These are phyloP conservation scores for Spongilla lacustris DNA, from an alignment of 37 sponge, comb jelly and placozoan genomes.

Conservation along the genomic window DNA sequence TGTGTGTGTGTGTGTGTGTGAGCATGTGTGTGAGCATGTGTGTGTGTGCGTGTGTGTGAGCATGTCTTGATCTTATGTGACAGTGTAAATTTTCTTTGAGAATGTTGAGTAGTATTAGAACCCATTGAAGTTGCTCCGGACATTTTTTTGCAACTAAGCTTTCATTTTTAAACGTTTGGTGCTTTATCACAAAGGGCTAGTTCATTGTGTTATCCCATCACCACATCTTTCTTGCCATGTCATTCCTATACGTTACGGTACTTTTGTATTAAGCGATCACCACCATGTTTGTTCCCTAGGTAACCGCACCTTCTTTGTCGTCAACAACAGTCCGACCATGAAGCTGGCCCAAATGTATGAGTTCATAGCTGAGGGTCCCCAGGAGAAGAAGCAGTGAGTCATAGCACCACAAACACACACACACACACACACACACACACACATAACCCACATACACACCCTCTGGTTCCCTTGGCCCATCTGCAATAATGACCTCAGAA, in stretches of 20 bases:
- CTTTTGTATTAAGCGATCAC: background rate
- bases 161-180: no score
- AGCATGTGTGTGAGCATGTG: constrained; percentile 14
- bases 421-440: no score
- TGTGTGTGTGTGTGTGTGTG: constrained; percentile 12
- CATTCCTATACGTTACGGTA: background rate
- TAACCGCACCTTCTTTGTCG: constrained; percentile 62
- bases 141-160: no score
- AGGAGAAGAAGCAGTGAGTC: constrained; percentile 71
- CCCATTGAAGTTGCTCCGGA: no score
- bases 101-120: no score
- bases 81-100: background rate
- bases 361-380: constrained; percentile 55
- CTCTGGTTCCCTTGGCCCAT: no score
- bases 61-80: background rate
- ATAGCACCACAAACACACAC: no score
- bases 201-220: no score
- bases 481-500: no score
- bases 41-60: constrained; percentile 15
- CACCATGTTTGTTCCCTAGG: constrained; percentile 27
- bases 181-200: background rate
- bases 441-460: no score
- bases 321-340: constrained; percentile 63
- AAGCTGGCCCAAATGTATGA: constrained; percentile 81
- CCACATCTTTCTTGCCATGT: background rate